phyloP scores from a whole-genome alignment of 1,140 invertebrate species.

The Rhagoletis zephyria region DNA sequence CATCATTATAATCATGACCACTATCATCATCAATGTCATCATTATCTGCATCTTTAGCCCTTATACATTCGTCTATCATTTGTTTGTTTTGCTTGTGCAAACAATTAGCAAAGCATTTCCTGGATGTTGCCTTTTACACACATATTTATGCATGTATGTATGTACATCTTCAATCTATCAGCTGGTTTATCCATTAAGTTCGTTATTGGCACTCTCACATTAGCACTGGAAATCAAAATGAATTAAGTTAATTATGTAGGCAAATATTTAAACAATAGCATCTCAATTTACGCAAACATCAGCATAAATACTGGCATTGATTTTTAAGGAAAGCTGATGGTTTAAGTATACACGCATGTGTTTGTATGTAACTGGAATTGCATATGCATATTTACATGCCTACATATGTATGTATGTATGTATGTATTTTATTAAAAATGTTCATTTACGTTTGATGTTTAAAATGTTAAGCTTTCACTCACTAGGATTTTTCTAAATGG shows the following conservation, averaged over 20 bases:
- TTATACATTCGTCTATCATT: background rate
- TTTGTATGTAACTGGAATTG: background rate
- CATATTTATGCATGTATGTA: background rate
- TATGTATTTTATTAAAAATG: too few relatives aligned
- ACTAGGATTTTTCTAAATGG: too few relatives aligned
- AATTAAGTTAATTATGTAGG: constrained; percentile 73
- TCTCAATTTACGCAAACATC: constrained; percentile 59
- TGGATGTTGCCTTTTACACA: background rate
- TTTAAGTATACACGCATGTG: background rate
- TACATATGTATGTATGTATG: too few relatives aligned
- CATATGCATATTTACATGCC: too few relatives aligned
- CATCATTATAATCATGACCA: too few relatives aligned
- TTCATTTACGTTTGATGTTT: too few relatives aligned
- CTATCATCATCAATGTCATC: background rate
- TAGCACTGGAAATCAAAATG: constrained; percentile 68
- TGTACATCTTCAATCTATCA: background rate
- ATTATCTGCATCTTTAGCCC: background rate
- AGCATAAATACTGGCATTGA: background rate
- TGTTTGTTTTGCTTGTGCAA: constrained; percentile 60
- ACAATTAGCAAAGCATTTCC: constrained; percentile 60
- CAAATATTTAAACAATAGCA: constrained; percentile 73
- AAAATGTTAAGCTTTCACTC: too few relatives aligned
- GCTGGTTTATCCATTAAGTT: constrained; percentile 9
- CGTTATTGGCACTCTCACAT: background rate
- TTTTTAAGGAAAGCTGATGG: background rate